Evolutionary conservation across 2,113 vertebrate genomes (phyloP).

Genomic region (Barnardius zonarius): DNA sequence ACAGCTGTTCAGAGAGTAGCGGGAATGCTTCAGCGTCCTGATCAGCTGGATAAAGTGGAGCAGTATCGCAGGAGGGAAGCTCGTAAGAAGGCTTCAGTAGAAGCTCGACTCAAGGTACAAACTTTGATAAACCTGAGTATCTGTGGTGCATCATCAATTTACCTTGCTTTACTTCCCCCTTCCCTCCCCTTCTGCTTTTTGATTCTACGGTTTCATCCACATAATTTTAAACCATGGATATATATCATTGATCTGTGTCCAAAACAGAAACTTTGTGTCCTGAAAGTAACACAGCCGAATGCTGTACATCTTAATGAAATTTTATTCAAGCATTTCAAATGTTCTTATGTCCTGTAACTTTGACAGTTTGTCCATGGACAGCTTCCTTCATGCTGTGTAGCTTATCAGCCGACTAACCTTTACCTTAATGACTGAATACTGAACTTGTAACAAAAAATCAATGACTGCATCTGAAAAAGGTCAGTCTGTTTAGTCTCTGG

Average conservation of each 20-base stretch:
- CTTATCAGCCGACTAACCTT: not conserved
- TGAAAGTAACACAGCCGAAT: not conserved
- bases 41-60: slow-evolving; percentile 98
- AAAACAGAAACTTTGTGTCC: not conserved
- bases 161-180: not conserved
- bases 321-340: not conserved
- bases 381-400: not conserved
- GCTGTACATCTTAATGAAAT: not conserved
- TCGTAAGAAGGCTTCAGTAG: slow-evolving; percentile 96
- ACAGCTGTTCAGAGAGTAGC: slow-evolving; percentile 96
- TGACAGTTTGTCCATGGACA: not conserved
- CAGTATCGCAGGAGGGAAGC: slow-evolving; percentile 94
- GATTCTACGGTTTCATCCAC: not conserved
- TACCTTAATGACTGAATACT: not conserved
- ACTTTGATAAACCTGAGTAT: not conserved
- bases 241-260: not conserved
- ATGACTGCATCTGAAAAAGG: not conserved
- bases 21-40: slow-evolving; percentile 95
- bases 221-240: not conserved
- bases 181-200: not conserved
- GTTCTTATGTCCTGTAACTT: not conserved
- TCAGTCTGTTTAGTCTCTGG: not conserved
- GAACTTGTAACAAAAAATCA: not conserved
- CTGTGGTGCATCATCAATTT: not conserved
- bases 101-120: slow-evolving; percentile 90